phyloP scores from a whole-genome alignment of 2,113 vertebrate species.

The Paraplagusia blochii region DNA sequence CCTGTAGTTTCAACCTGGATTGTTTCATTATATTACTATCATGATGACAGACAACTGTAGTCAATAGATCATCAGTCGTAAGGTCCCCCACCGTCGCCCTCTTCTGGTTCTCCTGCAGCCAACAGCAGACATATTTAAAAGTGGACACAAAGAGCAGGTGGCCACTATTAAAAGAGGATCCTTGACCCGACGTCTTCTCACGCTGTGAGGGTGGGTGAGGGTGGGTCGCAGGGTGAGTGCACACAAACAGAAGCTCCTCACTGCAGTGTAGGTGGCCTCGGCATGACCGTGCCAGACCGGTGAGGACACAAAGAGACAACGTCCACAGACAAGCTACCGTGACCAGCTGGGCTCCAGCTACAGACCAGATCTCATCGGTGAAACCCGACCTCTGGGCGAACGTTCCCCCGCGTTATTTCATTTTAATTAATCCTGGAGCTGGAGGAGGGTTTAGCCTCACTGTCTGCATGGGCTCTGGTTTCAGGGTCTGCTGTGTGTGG shows the following conservation, averaged over 20 bases:
- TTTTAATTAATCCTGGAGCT: conserved; percentile 49
- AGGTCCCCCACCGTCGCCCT: too few relatives aligned
- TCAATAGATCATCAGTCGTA: too few relatives aligned
- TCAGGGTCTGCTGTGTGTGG: background rate
- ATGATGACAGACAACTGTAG: too few relatives aligned
- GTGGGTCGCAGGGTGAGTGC: conserved; percentile 27
- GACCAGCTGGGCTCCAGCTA: conserved; percentile 18
- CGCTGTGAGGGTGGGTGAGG: background rate
- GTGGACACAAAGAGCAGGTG: conserved; percentile 65
- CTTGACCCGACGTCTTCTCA: conserved; percentile 61
- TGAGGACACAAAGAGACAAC: conserved; percentile 31
- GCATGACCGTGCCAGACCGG: conserved; percentile 33
- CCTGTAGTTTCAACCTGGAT: too few relatives aligned
- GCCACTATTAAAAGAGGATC: conserved; percentile 69
- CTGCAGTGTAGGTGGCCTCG: conserved; percentile 55
- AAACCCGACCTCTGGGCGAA: conserved; percentile 25
- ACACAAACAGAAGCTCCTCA: conserved; percentile 52
- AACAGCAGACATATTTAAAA: conserved; percentile 63
- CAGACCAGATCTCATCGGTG: conserved; percentile 10
- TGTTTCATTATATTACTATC: too few relatives aligned
- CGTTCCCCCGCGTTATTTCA: conserved; percentile 31
- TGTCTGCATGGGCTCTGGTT: conserved; percentile 48
- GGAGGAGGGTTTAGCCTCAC: conserved; percentile 2
- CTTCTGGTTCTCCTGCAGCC: conserved; percentile 8
- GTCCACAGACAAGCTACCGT: conserved; percentile 24